Evolutionary conservation across 2,888 invertebrate species (phyloP), one percentile per base, ranked within the genome.

Genomic region (Hemistola chrysoprasaria): DNA sequence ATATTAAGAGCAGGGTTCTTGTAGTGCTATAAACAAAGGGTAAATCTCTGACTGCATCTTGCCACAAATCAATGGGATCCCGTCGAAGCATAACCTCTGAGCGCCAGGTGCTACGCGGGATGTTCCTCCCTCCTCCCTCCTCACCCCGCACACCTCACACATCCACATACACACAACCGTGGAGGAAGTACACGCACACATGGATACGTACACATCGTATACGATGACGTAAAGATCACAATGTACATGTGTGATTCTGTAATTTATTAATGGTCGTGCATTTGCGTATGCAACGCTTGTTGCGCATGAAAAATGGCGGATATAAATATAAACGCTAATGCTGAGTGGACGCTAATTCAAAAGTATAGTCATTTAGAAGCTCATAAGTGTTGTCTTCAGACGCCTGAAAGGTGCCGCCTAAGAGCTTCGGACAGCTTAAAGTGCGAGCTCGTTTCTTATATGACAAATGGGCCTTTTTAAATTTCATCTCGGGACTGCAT

Each of bases 31-130:
- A 67, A 76, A 77, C 66, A 72, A 75, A 75, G 63, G 62, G 63
- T 61, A 72, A 73, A 78, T 78, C 74, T 64, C 63, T 2, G 65
- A 66, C 64, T 70, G 67, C 70, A 71, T 75, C 78, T 80, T 61
- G 74, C 76, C 67, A 83, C 81, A 83, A 86, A 84, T 85, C 85
- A 84, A 81, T 83, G 80, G 66, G 78, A 80, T 78, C 76, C 74
- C 67, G 75, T 77, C 73, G 78, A 73, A 65, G 59, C 65, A 72
- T 78, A 79, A 73, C 79, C 82, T 77, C 78, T 62, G 67, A 71
- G 76, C 83, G 85, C 87, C 87, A 87, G 87, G 87, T 87, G 87
- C 84, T 85, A 76, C 71, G 79, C 87, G 85, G 85, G 87, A 85
- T 79, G 85, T 81, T 58, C 62, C 55, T 58, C 51, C 61, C 57